Percentiles rank a stretch among this genome's conserved stretches.
These are phyloP conservation scores for Ploceus nigricollis DNA, from an alignment of 2,113 vertebrate species.

Conservation along the genomic window DNA sequence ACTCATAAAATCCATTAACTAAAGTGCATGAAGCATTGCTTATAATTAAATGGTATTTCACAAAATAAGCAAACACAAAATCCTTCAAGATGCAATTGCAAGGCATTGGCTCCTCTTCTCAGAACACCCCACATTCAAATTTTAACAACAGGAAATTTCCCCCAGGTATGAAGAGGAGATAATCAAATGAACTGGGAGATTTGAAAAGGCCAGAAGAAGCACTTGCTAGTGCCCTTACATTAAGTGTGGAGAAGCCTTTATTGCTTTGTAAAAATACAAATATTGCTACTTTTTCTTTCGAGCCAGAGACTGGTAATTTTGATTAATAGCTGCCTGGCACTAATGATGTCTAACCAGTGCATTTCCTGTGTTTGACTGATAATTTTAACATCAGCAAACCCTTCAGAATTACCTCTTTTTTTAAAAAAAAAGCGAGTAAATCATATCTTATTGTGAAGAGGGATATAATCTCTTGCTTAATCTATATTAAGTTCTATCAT, in stretches of 20 bases:
- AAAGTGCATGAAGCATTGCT: neutral
- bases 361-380: neutral
- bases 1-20: constrained; percentile 16
- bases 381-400: neutral
- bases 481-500: neutral
- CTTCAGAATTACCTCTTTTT: neutral
- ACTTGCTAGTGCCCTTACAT: neutral
- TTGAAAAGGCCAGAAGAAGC: neutral
- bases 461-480: neutral
- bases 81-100: neutral
- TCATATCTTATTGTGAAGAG: neutral
- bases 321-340: neutral
- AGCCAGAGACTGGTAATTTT: neutral
- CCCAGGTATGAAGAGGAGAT: neutral
- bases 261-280: neutral
- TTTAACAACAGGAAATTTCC: neutral
- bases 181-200: neutral
- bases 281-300: neutral
- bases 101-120: neutral
- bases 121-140: neutral
- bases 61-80: neutral
- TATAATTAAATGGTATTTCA: neutral
- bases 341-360: neutral
- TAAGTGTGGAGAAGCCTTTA: neutral
- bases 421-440: neutral